Base-by-base conservation (phyloP, 2,797 vertebrate species). In the Neosalanx taihuensis region DNA sequence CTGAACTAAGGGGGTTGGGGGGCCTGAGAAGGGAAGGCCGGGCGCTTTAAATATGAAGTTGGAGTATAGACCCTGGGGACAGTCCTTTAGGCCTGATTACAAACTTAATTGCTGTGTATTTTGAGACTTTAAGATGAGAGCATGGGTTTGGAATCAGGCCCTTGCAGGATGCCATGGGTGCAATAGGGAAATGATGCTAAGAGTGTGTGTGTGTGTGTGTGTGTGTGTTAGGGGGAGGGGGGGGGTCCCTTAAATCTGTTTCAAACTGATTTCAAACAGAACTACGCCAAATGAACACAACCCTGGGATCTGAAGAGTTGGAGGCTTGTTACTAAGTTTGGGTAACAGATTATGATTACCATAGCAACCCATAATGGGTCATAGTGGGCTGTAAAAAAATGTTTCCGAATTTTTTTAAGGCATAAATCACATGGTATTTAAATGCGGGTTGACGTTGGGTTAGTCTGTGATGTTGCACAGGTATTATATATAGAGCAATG, bases 1-100 rank as follows among this genome's bases (percentile, higher is more conserved):
- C 84, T 83, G 33, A 88, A 92, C 81, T 93, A 80, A 93, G 57
- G 65, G 2, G 23, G 23, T 26, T 9, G 26, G n/a, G 62, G 5
- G 23, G 17, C 23, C 20, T 49, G 20, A 70, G 66, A 65, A 58
- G 53, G 66, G 12, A 37, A 30, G 71, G 18, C 56, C 18, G 71
- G 23, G 30, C 33, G 70, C 33, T 64, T 46, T 49, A 64, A 35
- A 74, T 60, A 71, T 31, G 63, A 68, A 78, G 76, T 74, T 41
- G 59, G 74, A n/a, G 46, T n/a, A 72, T 56, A 71, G n/a, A 9
- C 20, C 30, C 13, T 73, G 70, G 35, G 71, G 80, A 72, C 80
- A 71, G 61, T 60, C n/a, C 46, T 59, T 46, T 26, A 72, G 78
- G 61, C 33, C 64, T 5, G 31, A 73, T 30, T 65, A 73, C 64